Evolutionary conservation across 2,797 vertebrate species (phyloP).

Genomic region (Serranus cabrilla): DNA sequence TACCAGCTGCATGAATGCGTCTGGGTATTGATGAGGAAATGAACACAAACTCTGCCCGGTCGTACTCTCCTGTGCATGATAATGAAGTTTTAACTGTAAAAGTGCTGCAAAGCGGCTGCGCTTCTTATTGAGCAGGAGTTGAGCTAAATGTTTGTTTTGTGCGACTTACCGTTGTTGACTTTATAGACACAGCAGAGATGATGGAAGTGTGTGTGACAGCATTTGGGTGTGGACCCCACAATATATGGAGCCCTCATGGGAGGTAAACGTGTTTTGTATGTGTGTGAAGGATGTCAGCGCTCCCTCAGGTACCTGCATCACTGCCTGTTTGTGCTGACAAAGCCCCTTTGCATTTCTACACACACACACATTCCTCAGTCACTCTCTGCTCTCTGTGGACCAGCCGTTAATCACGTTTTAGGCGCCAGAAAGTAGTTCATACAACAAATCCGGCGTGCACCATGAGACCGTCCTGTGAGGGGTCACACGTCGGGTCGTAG

Average conservation of each 20-base stretch:
- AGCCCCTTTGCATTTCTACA: conserved; percentile 43
- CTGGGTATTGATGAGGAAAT: conserved; percentile 63
- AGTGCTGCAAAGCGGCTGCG: conserved; percentile 33
- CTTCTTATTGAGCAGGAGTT: conserved; percentile 24
- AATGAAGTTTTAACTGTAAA: conserved; percentile 63
- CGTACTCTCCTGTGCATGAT: conserved; percentile 46
- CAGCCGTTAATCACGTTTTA: conserved; percentile 58
- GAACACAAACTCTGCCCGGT: conserved; percentile 45
- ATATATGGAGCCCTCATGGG: no score
- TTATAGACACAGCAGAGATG: conserved; percentile 25
- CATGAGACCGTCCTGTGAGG: conserved; percentile 4
- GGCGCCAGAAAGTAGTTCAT: conserved; percentile 42
- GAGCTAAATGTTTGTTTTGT: conserved; percentile 48
- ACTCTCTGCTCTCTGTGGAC: conserved; percentile 31
- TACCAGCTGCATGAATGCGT: conserved; percentile 56
- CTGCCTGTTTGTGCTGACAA: conserved; percentile 68
- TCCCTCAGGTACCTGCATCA: conserved; percentile 67
- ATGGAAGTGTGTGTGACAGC: conserved; percentile 31
- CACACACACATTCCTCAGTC: conserved; percentile 42
- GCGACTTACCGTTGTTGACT: conserved; percentile 37
- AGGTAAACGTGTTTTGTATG: neutral
- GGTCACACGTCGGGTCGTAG: conserved; percentile 8
- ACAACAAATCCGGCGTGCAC: conserved; percentile 35
- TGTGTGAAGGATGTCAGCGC: conserved; percentile 40
- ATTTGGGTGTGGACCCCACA: neutral